phyloP scores from a whole-genome alignment of 2,797 vertebrate genomes.

The Tolypeutes matacus region DNA sequence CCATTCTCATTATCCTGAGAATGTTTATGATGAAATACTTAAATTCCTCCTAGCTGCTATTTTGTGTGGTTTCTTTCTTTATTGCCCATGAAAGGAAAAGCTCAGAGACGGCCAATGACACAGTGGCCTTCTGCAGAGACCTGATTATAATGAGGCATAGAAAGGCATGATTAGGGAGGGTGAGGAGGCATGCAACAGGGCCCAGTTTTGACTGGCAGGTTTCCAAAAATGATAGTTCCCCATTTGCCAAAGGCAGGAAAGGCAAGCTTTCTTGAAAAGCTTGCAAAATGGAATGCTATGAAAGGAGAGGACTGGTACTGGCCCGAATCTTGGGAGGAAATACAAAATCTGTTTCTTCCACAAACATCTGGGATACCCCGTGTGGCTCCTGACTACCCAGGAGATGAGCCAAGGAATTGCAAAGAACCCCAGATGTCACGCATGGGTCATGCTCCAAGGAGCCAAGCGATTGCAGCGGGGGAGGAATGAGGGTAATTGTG shows the following conservation, averaged over 20 bases:
- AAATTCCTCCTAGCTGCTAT: conserved; percentile 59
- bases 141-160: neutral
- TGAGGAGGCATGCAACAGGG: conserved; percentile 52
- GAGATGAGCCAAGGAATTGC: conserved; percentile 63
- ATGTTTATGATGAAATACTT: conserved; percentile 77
- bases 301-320: conserved; percentile 15
- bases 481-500: conserved; percentile 58
- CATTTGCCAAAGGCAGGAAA: conserved; percentile 70
- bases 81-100: conserved; percentile 51
- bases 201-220: neutral
- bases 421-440: conserved; percentile 70
- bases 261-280: conserved; percentile 65
- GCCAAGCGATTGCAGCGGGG: neutral
- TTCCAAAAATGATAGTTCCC: conserved; percentile 63
- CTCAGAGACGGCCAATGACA: neutral
- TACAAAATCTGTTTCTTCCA: conserved; percentile 33
- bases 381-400: conserved; percentile 70
- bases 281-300: neutral
- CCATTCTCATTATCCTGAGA: conserved; percentile 77
- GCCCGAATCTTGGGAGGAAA: conserved; percentile 54
- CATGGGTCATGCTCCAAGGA: conserved; percentile 64
- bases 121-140: neutral
- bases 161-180: conserved; percentile 48
- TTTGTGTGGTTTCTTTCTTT: conserved; percentile 57
- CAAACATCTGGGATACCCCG: conserved; percentile 69